Evolutionary conservation across 1,140 invertebrate species (phyloP).

Genomic region (Drosophila simulans): DNA sequence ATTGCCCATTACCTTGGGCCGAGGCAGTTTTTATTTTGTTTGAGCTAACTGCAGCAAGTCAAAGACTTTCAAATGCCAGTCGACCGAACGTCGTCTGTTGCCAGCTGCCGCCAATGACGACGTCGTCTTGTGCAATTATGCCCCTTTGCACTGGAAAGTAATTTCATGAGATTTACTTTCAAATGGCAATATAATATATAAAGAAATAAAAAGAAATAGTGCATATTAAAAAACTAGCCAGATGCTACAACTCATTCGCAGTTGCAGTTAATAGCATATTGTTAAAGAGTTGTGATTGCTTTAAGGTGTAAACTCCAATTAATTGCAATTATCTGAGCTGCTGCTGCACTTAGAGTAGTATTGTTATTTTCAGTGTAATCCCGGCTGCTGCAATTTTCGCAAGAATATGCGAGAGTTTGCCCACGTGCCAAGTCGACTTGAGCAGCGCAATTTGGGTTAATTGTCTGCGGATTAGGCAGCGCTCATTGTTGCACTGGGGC

Average conservation of each 20-base stretch:
- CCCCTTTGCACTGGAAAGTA: conserved; percentile 33
- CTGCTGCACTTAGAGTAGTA: no score
- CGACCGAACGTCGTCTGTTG: conserved; percentile 11
- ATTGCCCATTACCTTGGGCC: conserved; percentile 57
- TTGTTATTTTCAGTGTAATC: conserved; percentile 17
- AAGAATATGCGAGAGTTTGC: conserved; percentile 63
- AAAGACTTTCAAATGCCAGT: conserved; percentile 67
- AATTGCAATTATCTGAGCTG: no score
- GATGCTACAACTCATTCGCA: no score
- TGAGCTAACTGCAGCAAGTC: conserved; percentile 36
- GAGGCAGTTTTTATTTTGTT: conserved; percentile 43
- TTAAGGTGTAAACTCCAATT: no score
- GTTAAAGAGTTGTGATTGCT: no score
- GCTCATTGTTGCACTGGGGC: conserved; percentile 58
- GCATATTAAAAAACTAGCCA: no score
- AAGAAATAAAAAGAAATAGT: neutral
- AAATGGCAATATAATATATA: no score
- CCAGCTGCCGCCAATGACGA: conserved; percentile 63
- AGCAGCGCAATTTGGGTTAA: conserved; percentile 73
- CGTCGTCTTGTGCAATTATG: conserved; percentile 65
- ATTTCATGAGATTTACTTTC: neutral
- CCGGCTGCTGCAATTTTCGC: conserved; percentile 45
- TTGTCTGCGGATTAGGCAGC: conserved; percentile 67
- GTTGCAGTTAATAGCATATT: no score
- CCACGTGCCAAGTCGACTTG: conserved; percentile 58